These are phyloP conservation scores for Chelidonichthys spinosus DNA, from an alignment of 2,797 vertebrate genomes.

Conservation along the genomic window DNA sequence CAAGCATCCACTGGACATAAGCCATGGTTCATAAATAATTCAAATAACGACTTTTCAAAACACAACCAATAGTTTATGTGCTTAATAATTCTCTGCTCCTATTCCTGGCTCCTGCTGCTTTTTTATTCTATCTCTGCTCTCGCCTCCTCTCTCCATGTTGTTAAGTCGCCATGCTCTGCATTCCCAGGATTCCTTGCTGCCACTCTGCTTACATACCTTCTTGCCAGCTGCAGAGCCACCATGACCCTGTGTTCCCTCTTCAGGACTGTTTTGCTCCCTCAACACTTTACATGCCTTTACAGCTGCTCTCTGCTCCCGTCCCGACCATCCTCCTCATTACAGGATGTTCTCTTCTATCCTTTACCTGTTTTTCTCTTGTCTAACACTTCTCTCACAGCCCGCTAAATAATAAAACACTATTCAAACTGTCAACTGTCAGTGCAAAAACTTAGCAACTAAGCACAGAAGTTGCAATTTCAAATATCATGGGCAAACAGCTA, in stretches of 20 bases:
- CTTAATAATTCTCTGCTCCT: conserved; percentile 10
- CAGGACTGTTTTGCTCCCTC: conserved; percentile 1
- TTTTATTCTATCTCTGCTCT: conserved; percentile 1
- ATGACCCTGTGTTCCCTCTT: conserved; percentile 13
- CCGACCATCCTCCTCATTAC: conserved; percentile 1
- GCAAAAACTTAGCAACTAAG: neutral
- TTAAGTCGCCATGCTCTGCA: conserved; percentile 48
- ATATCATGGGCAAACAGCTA: neutral
- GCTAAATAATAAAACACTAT: neutral
- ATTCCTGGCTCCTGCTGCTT: conserved; percentile 8
- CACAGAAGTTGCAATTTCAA: neutral
- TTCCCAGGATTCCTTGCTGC: conserved; percentile 78
- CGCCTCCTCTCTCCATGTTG: conserved; percentile 25
- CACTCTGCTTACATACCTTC: conserved; percentile 58
- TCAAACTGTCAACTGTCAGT: neutral
- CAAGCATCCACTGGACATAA: neutral
- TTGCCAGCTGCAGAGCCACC: conserved; percentile 60
- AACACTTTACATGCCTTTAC: conserved; percentile 14
- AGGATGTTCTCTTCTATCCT: neutral
- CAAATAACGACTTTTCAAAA: neutral
- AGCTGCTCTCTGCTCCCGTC: conserved; percentile 13
- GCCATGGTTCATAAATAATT: neutral
- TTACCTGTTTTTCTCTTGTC: neutral
- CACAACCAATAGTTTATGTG: neutral
- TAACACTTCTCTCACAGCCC: neutral